phyloP scores from a whole-genome alignment of 2,113 vertebrate genomes.

The Esox niger region DNA sequence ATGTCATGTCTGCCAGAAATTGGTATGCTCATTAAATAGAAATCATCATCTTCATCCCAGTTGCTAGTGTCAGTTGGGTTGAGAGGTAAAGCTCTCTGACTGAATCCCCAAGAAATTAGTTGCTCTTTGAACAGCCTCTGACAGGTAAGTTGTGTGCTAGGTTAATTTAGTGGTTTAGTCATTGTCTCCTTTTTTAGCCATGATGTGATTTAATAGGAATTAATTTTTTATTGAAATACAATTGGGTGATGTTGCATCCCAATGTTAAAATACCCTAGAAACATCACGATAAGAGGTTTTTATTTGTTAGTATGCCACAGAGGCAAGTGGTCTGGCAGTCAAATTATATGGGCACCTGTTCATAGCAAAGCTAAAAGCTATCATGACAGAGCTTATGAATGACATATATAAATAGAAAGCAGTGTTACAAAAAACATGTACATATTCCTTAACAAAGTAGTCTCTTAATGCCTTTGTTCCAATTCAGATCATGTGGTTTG shows the following conservation, averaged over 20 bases:
- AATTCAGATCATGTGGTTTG: too few relatives aligned
- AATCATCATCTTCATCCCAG: background rate
- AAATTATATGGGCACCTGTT: conserved; percentile 40
- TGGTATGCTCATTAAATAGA: background rate
- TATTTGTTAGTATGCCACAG: too few relatives aligned
- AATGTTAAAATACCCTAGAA: too few relatives aligned
- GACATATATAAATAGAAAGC: background rate
- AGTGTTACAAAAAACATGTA: background rate
- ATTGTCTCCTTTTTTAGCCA: too few relatives aligned
- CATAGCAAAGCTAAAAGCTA: conserved; percentile 22
- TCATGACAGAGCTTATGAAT: conserved; percentile 26
- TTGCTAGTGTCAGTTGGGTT: background rate
- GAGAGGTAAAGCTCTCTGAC: background rate
- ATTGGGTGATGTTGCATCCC: too few relatives aligned
- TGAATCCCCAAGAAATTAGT: background rate
- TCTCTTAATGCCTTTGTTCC: too few relatives aligned
- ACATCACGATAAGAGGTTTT: too few relatives aligned
- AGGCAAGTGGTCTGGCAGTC: too few relatives aligned
- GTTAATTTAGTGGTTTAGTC: too few relatives aligned
- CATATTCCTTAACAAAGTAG: too few relatives aligned
- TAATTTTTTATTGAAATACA: too few relatives aligned
- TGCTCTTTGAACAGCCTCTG: background rate
- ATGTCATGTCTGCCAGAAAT: background rate
- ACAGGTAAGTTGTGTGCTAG: background rate
- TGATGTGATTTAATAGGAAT: too few relatives aligned